Base-by-base conservation (phyloP, 2,113 vertebrate species). In the Phaetusa simplex region DNA sequence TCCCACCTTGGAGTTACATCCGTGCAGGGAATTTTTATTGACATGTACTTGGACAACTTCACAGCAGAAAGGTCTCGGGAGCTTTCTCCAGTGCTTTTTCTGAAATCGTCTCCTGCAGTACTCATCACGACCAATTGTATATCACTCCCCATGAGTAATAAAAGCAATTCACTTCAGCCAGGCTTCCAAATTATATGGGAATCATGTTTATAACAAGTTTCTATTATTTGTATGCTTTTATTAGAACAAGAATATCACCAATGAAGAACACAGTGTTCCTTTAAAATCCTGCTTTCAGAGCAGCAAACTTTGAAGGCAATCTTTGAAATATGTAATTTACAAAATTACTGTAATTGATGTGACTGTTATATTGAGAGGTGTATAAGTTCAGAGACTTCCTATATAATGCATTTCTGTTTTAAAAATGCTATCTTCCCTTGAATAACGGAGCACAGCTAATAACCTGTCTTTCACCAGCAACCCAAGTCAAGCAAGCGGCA, bases 281-380 rank as follows among this genome's bases (percentile, higher is more conserved):
- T 73, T 65, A 86, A 88, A 95, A 94, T 70, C 92, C 93, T 71
- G 73, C 82, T 87, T 74, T 74, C 20, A 42, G 73, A 89, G 86
- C 52, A 76, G 78, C 88, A 76, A 45, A 78, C 55, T 82, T 36
- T 27, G 70, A 67, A 96, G 69, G 82, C 77, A 77, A n/a, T 88
- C 91, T 82, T 62, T 70, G 71, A 67, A 96, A 85, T 36, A 70
- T 70, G 49, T 65, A 90, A 97, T 96, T 98, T 97, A 82, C 92
- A 72, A 95, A 97, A 96, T 89, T 81, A 95, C 94, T 86, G 19
- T 90, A 96, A 95, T 77, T 94, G 95, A 66, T 93, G 92, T 93
- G 88, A 81, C 67, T 91, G 91, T 93, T 91, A 49, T 36, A 79
- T 66, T 62, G 83, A 65, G 85, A 95, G 84, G 82, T 23, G 53